A percentile compares a stretch with the other conserved stretches of the same genome.
Conservation (phyloP, 2,888 invertebrate genomes). For the Sphaerophoria taeniata region DNA sequence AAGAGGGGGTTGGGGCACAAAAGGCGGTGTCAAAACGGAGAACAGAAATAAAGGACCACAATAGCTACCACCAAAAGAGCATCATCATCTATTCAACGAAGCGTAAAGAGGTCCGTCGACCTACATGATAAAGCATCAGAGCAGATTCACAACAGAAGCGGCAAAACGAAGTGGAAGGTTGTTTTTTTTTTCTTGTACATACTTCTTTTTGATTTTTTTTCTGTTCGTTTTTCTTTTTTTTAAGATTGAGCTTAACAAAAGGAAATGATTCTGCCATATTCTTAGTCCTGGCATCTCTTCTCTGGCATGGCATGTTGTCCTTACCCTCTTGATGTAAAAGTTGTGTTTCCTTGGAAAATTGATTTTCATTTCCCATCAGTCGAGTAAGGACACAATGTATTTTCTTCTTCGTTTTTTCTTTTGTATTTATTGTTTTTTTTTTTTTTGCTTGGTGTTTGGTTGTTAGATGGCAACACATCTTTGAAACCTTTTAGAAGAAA, state of each 20-base stretch:
- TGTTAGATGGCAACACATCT: not conserved
- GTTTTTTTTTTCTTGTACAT: conserved; percentile 5
- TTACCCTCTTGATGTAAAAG: conserved; percentile 47
- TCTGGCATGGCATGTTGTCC: not conserved
- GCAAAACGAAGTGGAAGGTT: conserved; percentile 11
- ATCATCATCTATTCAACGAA: conserved; percentile 73
- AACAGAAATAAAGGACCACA: conserved; percentile 74
- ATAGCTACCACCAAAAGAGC: conserved; percentile 73
- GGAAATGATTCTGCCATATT: conserved; percentile 28
- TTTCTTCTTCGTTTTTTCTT: conserved; percentile 20
- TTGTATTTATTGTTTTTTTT: conserved; percentile 6
- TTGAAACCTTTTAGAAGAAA: not conserved
- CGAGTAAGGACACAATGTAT: conserved; percentile 48
- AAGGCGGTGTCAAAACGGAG: conserved; percentile 29
- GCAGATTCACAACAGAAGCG: conserved; percentile 30
- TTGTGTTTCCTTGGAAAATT: conserved; percentile 71
- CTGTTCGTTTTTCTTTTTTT: not conserved
- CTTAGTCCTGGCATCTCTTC: conserved; percentile 18
- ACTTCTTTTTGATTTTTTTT: not conserved
- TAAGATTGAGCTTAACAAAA: conserved; percentile 52
- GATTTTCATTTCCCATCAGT: conserved; percentile 71
- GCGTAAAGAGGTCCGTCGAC: conserved; percentile 74
- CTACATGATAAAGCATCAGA: conserved; percentile 48
- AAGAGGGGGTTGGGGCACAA: not conserved
- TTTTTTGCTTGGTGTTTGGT: not conserved